Percentiles rank a stretch among this genome's conserved stretches.
phyloP scores from a whole-genome alignment of 1,140 invertebrate genomes.

The Rhagoletis pomonella region DNA sequence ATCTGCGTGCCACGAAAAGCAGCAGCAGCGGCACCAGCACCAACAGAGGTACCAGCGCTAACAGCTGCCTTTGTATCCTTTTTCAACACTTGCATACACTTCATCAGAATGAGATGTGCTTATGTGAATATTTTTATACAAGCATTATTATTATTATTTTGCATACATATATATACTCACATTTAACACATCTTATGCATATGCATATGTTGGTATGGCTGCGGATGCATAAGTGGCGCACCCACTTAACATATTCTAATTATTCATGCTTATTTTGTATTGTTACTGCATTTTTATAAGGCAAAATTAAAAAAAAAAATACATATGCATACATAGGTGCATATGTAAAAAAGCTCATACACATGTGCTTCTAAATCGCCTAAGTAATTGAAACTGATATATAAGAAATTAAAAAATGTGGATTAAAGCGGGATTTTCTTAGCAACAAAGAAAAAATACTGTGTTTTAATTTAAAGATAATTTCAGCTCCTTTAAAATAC shows the following conservation, averaged over 20 bases:
- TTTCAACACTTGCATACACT: conserved; percentile 36
- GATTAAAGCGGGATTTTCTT: too few species aligned
- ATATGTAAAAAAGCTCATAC: too few species aligned
- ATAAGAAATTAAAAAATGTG: too few species aligned
- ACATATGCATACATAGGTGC: neutral
- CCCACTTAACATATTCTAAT: conserved; percentile 74
- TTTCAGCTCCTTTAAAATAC: too few species aligned
- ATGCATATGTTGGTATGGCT: conserved; percentile 5
- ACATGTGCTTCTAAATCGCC: too few species aligned
- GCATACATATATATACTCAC: neutral
- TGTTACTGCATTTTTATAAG: conserved; percentile 45
- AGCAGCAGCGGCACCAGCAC: neutral
- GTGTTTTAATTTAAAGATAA: too few species aligned
- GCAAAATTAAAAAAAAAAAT: neutral
- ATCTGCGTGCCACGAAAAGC: neutral
- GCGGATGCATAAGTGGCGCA: conserved; percentile 58
- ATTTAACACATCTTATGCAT: neutral
- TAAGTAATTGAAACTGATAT: too few species aligned
- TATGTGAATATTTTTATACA: conserved; percentile 25
- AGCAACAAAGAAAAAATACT: too few species aligned
- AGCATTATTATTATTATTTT: conserved; percentile 23
- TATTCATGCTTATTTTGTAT: conserved; percentile 72
- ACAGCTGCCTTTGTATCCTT: neutral
- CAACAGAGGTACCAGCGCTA: neutral
- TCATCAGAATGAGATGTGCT: conserved; percentile 43